Conservation (phyloP, 2,888 invertebrate species). For the Branchipolynoe longqiensis region DNA sequence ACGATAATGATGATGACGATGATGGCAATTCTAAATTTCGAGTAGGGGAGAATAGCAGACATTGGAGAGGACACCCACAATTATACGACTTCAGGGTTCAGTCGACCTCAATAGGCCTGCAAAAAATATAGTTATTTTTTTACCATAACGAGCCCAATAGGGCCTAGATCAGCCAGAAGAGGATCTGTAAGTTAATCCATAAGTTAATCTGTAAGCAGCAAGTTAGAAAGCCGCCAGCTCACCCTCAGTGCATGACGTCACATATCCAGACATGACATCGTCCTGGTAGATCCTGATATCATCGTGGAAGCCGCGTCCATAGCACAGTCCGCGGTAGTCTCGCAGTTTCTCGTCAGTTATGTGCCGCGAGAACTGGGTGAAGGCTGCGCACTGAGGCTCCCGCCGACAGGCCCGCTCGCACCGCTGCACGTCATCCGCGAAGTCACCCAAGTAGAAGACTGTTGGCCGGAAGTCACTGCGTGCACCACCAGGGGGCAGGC, state of each 20-base stretch:
- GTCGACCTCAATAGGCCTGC: too few species aligned
- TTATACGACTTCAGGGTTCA: too few species aligned
- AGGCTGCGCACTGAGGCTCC: slow-evolving; percentile 31
- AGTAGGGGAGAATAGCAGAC: too few species aligned
- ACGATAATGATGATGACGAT: too few species aligned
- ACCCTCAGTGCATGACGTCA: slow-evolving; percentile 16
- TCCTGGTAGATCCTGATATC: slow-evolving; percentile 27
- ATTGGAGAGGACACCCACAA: too few species aligned
- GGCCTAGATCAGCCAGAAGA: too few species aligned
- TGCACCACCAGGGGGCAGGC: slow-evolving; percentile 3
- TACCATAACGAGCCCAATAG: too few species aligned
- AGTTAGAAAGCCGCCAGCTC: too few species aligned
- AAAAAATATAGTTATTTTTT: too few species aligned
- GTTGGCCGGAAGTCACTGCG: neutral
- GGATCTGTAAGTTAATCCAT: too few species aligned
- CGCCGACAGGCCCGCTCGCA: slow-evolving; percentile 24
- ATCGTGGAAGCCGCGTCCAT: slow-evolving; percentile 34
- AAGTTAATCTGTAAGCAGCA: too few species aligned
- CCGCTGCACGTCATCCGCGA: slow-evolving; percentile 1
- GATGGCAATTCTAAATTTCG: too few species aligned
- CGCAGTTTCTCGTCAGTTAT: neutral
- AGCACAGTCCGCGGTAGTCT: slow-evolving; percentile 3
- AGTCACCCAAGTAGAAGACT: slow-evolving; percentile 28
- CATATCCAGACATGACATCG: slow-evolving; percentile 49
- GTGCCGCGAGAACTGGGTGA: neutral